Conservation (phyloP, 2,888 invertebrate genomes). For the Pterobdella sp. region DNA sequence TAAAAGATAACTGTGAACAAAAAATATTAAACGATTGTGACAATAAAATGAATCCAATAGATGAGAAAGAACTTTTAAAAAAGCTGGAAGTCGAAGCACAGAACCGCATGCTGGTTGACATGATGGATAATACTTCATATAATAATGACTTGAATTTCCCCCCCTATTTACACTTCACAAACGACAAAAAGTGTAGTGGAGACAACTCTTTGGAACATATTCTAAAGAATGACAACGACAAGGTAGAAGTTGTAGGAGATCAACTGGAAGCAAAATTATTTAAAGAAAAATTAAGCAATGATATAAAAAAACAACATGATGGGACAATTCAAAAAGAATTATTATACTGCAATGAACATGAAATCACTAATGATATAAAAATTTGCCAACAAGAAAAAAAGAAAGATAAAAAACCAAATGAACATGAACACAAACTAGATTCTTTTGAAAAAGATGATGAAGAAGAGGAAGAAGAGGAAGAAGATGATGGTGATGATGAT, state of each 20-base stretch:
- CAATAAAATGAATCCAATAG: not conserved
- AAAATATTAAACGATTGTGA: too few relatives aligned
- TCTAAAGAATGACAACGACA: slow-evolving; percentile 7
- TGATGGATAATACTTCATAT: not conserved
- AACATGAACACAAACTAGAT: too few relatives aligned
- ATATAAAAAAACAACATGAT: too few relatives aligned
- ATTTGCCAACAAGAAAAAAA: not conserved
- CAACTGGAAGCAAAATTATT: not conserved
- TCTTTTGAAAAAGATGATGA: too few relatives aligned
- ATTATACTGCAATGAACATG: too few relatives aligned
- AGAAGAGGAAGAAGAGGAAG: slow-evolving; percentile 16
- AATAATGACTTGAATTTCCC: not conserved
- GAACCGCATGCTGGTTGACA: not conserved
- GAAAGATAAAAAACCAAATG: not conserved
- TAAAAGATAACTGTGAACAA: too few relatives aligned
- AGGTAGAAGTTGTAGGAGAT: not conserved
- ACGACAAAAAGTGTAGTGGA: not conserved
- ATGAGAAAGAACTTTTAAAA: not conserved
- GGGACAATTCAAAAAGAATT: too few relatives aligned
- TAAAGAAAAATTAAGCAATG: not conserved
- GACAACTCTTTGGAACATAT: not conserved
- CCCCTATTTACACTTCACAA: too few relatives aligned
- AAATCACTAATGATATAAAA: too few relatives aligned
- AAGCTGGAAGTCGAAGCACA: slow-evolving; percentile 7
- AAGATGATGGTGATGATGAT: not conserved